Evolutionary conservation across 2,797 vertebrate species (phyloP), one percentile per base, ranked within the genome.

Genomic region (Pseudochirops corinnae): DNA sequence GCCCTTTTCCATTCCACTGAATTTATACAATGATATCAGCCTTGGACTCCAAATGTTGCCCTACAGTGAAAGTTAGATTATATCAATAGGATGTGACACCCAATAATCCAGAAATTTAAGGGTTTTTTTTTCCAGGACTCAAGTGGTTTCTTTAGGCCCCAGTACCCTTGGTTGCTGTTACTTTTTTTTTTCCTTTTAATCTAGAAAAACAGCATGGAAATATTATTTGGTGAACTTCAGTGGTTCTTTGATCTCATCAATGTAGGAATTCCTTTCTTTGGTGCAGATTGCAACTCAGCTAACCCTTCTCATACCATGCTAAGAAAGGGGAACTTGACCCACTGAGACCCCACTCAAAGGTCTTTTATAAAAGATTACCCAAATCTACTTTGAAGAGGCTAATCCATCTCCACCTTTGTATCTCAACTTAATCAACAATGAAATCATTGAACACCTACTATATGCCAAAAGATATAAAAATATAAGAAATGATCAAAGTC

Each of bases 191-290:
- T 93, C 57, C 91, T 90, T 87, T 97, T 50, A 67, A 91, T 82
- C 62, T 90, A 93, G 91, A 95, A 97, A 96, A 96, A 94, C 29
- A 90, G 90, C 94, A 95, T 1, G 10, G 92, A 95, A 93, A 96
- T 91, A 92, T 82, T 93, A 74, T 24, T 74, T 74, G 18, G n/a
- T 74, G n/a, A 82, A 46, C 74, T 82, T 82, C 5, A 82, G 7
- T 82, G 74, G 39, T 21, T 46, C 74, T 82, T 82, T 82, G 74
- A 26, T 46, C 9, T 82, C 39, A 82, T 46, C 74, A 46, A 46
- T 11, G 21, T 82, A 21, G 39, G n/a, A 82, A 82, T 82, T 46
- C 67, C 39, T 46, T 46, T 82, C n/a, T 82, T 74, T 82, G 67
- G 39, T 46, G 7, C 39, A 82, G 39, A 82, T 46, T 46, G 39